These are phyloP conservation scores for Brachypalpus laphriformis DNA, from an alignment of 2,888 invertebrate genomes.

Conservation along the genomic window DNA sequence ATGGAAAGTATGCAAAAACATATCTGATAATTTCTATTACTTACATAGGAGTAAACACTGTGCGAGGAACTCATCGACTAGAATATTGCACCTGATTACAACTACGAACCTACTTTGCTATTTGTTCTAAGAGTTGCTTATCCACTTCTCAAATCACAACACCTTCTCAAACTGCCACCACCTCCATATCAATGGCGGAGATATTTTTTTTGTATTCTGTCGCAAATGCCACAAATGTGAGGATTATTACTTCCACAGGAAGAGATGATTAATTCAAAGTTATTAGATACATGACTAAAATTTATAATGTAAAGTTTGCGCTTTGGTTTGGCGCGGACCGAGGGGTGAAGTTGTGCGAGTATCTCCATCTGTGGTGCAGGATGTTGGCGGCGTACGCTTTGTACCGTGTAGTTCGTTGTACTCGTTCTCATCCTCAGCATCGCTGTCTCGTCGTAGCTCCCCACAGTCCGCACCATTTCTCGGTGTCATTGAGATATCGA, in stretches of 20 bases:
- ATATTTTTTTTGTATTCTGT: conserved; percentile 29
- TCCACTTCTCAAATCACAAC: not conserved
- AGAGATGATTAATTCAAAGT: conserved; percentile 83
- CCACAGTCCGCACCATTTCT: conserved; percentile 28
- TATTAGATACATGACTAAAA: conserved; percentile 83
- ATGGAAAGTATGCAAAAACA: no score
- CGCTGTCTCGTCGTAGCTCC: conserved; percentile 32
- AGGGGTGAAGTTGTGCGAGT: conserved; percentile 32
- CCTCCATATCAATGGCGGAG: not conserved
- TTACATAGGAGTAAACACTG: no score
- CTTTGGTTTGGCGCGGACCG: conserved; percentile 23
- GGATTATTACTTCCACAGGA: conserved; percentile 78
- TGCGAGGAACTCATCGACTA: not conserved
- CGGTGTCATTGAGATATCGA: conserved; percentile 67
- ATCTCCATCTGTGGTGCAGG: conserved; percentile 39
- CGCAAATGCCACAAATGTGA: conserved; percentile 74
- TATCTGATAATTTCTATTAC: no score
- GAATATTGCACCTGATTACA: not conserved
- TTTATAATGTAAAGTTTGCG: conserved; percentile 79
- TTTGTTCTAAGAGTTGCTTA: not conserved
- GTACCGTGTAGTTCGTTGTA: conserved; percentile 56
- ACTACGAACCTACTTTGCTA: not conserved
- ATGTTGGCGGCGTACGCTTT: conserved; percentile 28
- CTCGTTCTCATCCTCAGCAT: conserved; percentile 45
- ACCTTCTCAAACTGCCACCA: not conserved